These are phyloP conservation scores for Harmothoe impar DNA, from an alignment of 2,888 invertebrate species.

Conservation along the genomic window DNA sequence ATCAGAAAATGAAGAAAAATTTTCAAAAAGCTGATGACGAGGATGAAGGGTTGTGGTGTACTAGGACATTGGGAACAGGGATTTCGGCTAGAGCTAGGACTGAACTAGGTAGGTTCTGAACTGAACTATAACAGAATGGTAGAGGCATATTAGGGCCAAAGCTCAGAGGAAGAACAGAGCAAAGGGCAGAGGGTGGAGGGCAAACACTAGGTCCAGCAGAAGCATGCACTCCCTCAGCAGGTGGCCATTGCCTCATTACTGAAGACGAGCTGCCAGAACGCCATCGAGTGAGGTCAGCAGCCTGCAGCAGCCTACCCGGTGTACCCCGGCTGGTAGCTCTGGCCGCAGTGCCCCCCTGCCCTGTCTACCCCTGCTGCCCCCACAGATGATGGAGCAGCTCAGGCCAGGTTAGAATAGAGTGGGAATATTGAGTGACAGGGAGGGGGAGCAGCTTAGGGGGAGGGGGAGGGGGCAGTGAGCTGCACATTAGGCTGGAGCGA, in stretches of 20 bases:
- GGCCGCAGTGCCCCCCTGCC: background rate
- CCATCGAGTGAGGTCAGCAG: slow-evolving; percentile 38
- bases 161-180: no score
- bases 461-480: background rate
- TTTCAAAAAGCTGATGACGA: no score
- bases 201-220: no score
- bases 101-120: no score
- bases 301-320: background rate
- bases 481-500: background rate
- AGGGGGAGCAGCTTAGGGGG: background rate
- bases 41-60: no score
- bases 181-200: no score
- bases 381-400: background rate
- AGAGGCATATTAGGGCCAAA: no score
- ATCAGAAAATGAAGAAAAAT: no score
- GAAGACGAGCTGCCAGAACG: slow-evolving; percentile 21
- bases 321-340: background rate
- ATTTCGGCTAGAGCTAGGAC: no score
- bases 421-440: slow-evolving; percentile 43
- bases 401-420: slow-evolving; percentile 50
- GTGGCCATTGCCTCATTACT: slow-evolving; percentile 9
- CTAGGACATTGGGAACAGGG: no score
- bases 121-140: no score
- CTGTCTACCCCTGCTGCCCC: background rate
- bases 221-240: no score